Base-by-base conservation (phyloP, 2,113 vertebrate species). In the Corythornis vintsioides region DNA sequence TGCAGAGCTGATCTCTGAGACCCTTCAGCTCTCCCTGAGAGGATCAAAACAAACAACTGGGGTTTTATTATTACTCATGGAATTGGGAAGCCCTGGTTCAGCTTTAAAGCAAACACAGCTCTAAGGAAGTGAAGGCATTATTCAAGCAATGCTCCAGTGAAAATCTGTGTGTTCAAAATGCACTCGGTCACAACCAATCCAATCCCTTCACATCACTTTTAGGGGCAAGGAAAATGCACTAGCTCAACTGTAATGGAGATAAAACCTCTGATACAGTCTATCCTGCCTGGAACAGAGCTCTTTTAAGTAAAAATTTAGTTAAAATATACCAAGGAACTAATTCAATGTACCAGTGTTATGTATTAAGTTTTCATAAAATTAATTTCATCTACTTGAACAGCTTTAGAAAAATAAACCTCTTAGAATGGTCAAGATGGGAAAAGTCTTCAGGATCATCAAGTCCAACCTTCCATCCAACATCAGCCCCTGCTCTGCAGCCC, bases 281-380 rank as follows among this genome's bases (percentile, higher is more conserved):
- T 16, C 70, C 48, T 70, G 31, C 48, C 42, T 63, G 31, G 63
- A 60, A 94, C 40, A 56, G 7, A 1, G 2, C 33, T 88, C 42
- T 80, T 91, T 45, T 63, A 82, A 81, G 65, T 2, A 52, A 25
- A 52, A 25, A 70, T 59, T 88, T 56, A 94, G 20, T 63, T 88
- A 82, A 91, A 94, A 82, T 57, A 64, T 64, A 94, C n/a, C 67
- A 79, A 63, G 31, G 77, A 92, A 66, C 6, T 47, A 63, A 93
- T 79, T 87, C 53, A 85, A 83, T 77, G 66, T 79, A 43, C 19
- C 71, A 72, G 20, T 24, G n/a, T 29, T 70, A 63, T 1, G 1
- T 43, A 63, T 22, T 72, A 73, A 60, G 11, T 61, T 83, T 91
- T 67, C 43, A 70, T 3, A 70, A 79, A 59, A 74, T 15, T 60